Conservation (phyloP, 92 coral and sea anemone genomes). For the Chrysogorgia sp. region DNA sequence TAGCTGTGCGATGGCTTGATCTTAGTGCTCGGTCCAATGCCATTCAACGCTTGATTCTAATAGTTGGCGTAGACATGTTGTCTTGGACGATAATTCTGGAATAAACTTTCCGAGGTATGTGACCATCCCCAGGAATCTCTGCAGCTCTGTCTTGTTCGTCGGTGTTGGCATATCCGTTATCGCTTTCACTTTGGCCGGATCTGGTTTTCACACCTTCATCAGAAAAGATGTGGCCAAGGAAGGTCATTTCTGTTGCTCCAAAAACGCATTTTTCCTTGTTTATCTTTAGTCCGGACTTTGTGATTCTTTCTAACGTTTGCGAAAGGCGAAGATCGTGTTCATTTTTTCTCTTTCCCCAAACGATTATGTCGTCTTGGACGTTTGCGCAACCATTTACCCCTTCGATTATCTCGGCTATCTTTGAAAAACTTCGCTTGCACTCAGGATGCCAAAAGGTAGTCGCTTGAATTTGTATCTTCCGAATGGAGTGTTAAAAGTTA, state of each 20-base stretch:
- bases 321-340: neutral
- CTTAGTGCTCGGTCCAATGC: constrained; percentile 7
- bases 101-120: constrained; percentile 43
- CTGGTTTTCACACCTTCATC: constrained; percentile 24
- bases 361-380: constrained; percentile 7
- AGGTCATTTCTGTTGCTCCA: neutral
- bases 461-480: neutral
- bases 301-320: neutral
- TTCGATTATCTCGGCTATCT: neutral
- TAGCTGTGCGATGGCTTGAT: neutral
- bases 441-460: neutral
- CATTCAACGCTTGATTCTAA: constrained; percentile 1
- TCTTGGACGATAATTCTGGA: constrained; percentile 8
- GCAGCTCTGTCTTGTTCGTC: constrained; percentile 19
- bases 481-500: neutral
- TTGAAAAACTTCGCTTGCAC: constrained; percentile 2
- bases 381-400: constrained; percentile 9
- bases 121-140: constrained; percentile 28
- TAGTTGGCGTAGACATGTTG: constrained; percentile 24
- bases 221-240: constrained; percentile 29
- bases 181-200: constrained; percentile 20
- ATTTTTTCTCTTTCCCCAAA: neutral
- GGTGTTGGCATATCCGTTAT: constrained; percentile 8
- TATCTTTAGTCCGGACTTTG: constrained; percentile 13
- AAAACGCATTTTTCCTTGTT: constrained; percentile 9